These are phyloP conservation scores for Galerucella calmariensis DNA, from an alignment of 2,888 invertebrate species.

Conservation along the genomic window DNA sequence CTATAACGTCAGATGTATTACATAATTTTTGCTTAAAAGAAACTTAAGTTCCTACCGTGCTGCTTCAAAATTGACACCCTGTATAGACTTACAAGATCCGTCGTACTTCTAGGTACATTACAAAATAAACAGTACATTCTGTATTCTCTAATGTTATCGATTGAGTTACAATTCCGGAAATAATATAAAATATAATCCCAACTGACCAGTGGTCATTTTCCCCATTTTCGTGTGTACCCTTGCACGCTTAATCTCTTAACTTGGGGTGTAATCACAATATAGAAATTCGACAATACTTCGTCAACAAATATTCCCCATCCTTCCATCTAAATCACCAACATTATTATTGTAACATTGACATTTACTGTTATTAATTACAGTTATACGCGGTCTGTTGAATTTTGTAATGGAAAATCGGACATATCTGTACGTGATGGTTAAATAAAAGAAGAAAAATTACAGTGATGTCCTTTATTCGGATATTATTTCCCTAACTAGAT, in stretches of 20 bases:
- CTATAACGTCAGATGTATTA: no score
- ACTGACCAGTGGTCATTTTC: conserved; percentile 62
- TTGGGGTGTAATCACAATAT: conserved; percentile 35
- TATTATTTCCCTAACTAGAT: background rate
- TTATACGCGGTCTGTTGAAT: conserved; percentile 39
- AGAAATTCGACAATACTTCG: conserved; percentile 54
- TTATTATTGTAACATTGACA: conserved; percentile 53
- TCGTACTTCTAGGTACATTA: no score
- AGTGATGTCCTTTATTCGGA: no score
- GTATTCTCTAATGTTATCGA: background rate
- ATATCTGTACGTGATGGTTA: conserved; percentile 42
- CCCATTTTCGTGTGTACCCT: conserved; percentile 53
- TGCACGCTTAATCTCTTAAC: conserved; percentile 63
- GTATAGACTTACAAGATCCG: no score
- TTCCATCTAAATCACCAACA: conserved; percentile 48
- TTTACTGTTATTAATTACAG: conserved; percentile 54
- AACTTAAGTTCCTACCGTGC: no score
- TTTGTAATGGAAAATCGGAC: conserved; percentile 34
- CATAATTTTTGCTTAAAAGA: no score
- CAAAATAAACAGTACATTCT: background rate
- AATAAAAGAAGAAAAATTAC: conserved; percentile 36
- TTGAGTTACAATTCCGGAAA: background rate
- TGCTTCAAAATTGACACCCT: no score
- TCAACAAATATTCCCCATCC: conserved; percentile 57
- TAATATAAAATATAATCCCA: conserved; percentile 31